Evolutionary conservation across 2,113 vertebrate species (phyloP).

Genomic region (Xyrauchen texanus): DNA sequence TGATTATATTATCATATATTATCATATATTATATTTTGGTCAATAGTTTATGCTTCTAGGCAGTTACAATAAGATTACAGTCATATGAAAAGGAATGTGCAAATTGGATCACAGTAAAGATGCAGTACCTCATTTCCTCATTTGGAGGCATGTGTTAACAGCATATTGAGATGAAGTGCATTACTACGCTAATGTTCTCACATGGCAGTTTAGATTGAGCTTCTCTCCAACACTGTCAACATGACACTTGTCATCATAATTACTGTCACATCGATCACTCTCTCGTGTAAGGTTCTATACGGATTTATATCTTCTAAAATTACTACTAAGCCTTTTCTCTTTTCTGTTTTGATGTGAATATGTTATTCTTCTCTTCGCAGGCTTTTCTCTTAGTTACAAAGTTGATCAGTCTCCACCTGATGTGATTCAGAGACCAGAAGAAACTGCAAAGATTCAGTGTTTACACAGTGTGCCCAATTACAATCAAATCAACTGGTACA

Average conservation of each 20-base stretch:
- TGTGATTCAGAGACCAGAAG: not conserved
- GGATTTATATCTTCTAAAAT: no score
- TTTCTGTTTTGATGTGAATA: no score
- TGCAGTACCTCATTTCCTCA: no score
- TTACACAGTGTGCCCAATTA: not conserved
- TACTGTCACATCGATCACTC: conserved; percentile 1
- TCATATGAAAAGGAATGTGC: no score
- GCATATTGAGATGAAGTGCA: no score
- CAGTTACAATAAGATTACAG: no score
- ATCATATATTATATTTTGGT: no score
- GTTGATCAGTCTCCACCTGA: not conserved
- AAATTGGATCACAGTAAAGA: no score
- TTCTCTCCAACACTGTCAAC: not conserved
- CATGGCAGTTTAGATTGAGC: not conserved
- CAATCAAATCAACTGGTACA: conserved; percentile 41
- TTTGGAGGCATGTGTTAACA: no score
- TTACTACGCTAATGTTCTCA: no score
- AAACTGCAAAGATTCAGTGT: conserved; percentile 23
- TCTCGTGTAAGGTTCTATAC: not conserved
- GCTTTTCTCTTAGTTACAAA: not conserved
- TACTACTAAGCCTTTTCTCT: no score
- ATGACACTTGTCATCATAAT: conserved; percentile 16
- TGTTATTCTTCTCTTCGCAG: conserved; percentile 8
- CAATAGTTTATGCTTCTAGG: not conserved
- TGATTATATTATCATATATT: no score